Base-by-base conservation (phyloP, 2,888 invertebrate genomes). In the Stomorhina lunata region DNA sequence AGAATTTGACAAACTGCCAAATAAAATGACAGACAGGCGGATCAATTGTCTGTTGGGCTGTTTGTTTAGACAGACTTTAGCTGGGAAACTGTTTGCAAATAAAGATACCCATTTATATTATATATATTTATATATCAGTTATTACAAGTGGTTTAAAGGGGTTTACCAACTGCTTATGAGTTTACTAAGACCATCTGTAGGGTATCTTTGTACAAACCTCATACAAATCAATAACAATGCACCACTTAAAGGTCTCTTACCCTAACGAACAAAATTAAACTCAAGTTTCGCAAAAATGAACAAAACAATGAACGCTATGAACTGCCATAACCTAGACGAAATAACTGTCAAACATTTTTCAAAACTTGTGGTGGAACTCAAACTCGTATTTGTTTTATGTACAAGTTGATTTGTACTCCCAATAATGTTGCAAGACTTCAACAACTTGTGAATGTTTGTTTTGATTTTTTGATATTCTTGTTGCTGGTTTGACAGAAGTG, bases 1-100 rank as follows among this genome's bases (percentile, higher is more conserved):
- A 61, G 32, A 81, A 66, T 65, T 81, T 81, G 81, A 77, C 81
- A 81, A 72, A 81, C 71, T 81, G 77, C 77, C 77, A 84, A 73
- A 59, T 59, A 65, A 55, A 78, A 50, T 79, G 65, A 84, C 72
- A 63, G 76, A 68, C 81, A 80, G 82, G 77, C 77, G 25, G 40
- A 9, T 37, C 12, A 15, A 43, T 43, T n/a, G 43, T 12, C 43
- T 17, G n/a, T 34, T 7, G 22, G 43, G 43, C 43, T 55, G 53
- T 55, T 55, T 29, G 15, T 29, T 76, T 37, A 78, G 25, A 50
- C 80, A 84, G 84, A 84, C 80, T 85, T 80, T 81, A 32, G 57
- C 77, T 72, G 57, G 72, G 72, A 73, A 79, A 73, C 66, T 59
- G 50, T 32, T n/a, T n/a, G n/a, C 50, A 59, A 29, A 12, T 66